Conservation (phyloP, 1,140 invertebrate genomes). For the Oryzaephilus surinamensis region DNA sequence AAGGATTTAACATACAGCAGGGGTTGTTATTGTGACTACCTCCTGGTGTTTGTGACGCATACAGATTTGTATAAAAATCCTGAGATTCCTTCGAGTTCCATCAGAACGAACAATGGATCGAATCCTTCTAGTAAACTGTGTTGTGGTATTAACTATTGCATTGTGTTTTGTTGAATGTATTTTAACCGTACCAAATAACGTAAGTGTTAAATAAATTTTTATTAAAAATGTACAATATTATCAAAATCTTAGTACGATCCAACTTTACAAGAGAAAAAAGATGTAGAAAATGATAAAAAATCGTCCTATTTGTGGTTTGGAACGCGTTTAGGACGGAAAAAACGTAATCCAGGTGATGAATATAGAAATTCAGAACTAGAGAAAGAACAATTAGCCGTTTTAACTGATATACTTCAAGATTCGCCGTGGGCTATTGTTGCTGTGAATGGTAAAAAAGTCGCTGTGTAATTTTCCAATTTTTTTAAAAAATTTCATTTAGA, state of each 20-base stretch:
- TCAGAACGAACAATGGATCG: constrained; percentile 7
- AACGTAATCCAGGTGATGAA: constrained; percentile 7
- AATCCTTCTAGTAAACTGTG: constrained; percentile 4
- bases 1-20: constrained; percentile 14
- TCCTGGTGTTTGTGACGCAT: constrained; percentile 12
- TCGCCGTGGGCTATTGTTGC: constrained; percentile 15
- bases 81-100: constrained; percentile 1
- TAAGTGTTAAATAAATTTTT: constrained; percentile 3
- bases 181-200: constrained; percentile 2
- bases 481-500: constrained; percentile 9
- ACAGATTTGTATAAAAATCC: constrained; percentile 14
- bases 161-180: constrained; percentile 2
- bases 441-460: constrained; percentile 9
- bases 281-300: neutral
- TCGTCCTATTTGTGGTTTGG: constrained; percentile 11
- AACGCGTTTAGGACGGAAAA: constrained; percentile 10
- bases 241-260: too few relatives aligned
- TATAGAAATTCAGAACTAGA: constrained; percentile 6
- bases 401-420: constrained; percentile 14
- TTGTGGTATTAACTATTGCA: constrained; percentile 1
- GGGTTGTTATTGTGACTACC: constrained; percentile 19
- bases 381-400: constrained; percentile 6
- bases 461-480: neutral
- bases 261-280: neutral
- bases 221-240: neutral